Base-by-base conservation (phyloP, 2,113 vertebrate species). In the Charadrius vociferus region DNA sequence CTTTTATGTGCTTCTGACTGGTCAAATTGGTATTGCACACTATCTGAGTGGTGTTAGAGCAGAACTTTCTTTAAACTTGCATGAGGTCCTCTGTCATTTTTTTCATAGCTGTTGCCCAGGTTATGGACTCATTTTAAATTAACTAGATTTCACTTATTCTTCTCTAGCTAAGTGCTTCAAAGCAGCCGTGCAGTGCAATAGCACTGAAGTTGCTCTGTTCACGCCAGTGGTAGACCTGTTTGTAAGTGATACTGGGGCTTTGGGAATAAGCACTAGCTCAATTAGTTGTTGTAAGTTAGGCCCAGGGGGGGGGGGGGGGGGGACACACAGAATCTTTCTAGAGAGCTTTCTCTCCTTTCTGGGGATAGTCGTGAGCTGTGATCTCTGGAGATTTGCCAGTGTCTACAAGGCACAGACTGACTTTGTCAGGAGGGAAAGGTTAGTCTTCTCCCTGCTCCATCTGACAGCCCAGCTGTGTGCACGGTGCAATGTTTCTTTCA, bases 121-220 rank as follows among this genome's bases (percentile, higher is more conserved):
- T 74, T 75, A 37, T 62, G 36, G 23, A 24, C 32, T 73, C 16
- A 22, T 37, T 86, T 82, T 52, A 49, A 85, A 26, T 4, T 27
- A 55, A n/a, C 8, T n/a, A 0, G 1, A 1, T 37, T 89, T 30
- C 1, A 7, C 12, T 62, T 8, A 5, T 23, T 68, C 37, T 29
- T 91, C 43, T 61, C 36, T 36, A 68, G 23, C 8, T 17, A 21
- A 12, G 24, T 26, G 36, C 36, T 66, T 68, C 53, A 47, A 47
- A 78, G 32, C 22, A 92, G 66, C 58, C 0, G 0, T 34, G 72
- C 37, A n/a, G 21, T 32, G 34, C 9, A 32, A 2, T 4, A 53
- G 17, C 32, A 14, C 13, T 36, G 52, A 4, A 43, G 20, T 3
- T 61, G 20, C 29, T 67, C 50, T 43, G 7, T 53, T 81, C 32